Base-by-base conservation (phyloP, 2,113 vertebrate genomes). In the Chaetodon auriga region DNA sequence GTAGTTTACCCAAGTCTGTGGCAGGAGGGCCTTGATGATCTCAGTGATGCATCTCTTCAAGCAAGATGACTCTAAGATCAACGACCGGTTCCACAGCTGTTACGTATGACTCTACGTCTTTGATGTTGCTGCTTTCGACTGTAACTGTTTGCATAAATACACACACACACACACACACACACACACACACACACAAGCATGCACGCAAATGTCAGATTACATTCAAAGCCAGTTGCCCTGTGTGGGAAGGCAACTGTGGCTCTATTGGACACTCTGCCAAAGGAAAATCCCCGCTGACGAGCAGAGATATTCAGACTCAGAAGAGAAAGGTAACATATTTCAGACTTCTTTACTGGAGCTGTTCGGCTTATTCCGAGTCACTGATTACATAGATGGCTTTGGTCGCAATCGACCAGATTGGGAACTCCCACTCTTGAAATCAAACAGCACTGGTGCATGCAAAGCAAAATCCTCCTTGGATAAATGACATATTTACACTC, bases 381-480 rank as follows among this genome's bases (percentile, higher is more conserved):
- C 75, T 62, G 80, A 83, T 84, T 80, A 75, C 68, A 78, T 60
- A 53, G 71, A 82, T 75, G 75, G 62, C 82, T 90, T 83, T 64
- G 68, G 89, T 90, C 82, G 80, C 73, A 83, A 79, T 74, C 63
- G 38, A 78, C 18, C 69, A 69, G 81, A 82, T 54, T 70, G 65
- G 63, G 68, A 74, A 71, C 71, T 78, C 78, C 70, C 78, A 72
- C 84, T 80, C 75, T 57, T 55, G 18, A 77, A 75, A 71, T 73
- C 81, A 80, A 62, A 66, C 80, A 57, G 48, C 74, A 81, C 53
- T 25, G 48, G n/a, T 68, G 57, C 75, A 86, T 81, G 69, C 57
- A 80, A 86, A 84, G 69, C 74, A 83, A 81, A 86, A 85, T 75
- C 71, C 65, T 75, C 68, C 65, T n/a, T 68, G 60, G 46, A 82